These are phyloP conservation scores for Acrocephalus scirpaceus DNA, from an alignment of 2,797 vertebrate species.

Conservation along the genomic window DNA sequence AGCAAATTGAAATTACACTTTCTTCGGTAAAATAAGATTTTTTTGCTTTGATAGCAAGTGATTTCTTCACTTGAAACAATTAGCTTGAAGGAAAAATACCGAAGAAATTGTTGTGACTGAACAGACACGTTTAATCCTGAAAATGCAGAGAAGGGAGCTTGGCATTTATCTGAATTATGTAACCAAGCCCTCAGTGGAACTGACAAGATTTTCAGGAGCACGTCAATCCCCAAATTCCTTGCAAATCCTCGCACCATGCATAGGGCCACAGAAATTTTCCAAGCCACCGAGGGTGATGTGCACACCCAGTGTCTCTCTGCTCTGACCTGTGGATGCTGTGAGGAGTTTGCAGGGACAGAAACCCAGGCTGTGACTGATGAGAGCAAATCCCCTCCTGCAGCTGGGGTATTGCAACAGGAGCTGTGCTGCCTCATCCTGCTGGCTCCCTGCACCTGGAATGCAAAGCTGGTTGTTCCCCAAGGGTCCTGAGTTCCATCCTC, in stretches of 20 bases:
- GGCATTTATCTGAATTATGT: constrained; percentile 61
- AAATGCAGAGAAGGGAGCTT: constrained; percentile 23
- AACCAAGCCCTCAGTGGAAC: constrained; percentile 50
- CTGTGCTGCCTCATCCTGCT: rapidly evolving
- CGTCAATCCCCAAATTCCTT: neutral
- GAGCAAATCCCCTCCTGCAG: neutral
- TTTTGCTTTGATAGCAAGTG: neutral
- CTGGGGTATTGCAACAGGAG: neutral
- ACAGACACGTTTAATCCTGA: constrained; percentile 33
- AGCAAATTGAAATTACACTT: neutral
- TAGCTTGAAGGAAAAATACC: neutral
- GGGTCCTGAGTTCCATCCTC: neutral
- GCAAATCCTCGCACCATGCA: neutral
- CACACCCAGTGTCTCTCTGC: rapidly evolving
- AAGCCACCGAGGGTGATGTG: neutral
- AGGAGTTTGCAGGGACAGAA: neutral
- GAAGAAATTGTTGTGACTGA: neutral
- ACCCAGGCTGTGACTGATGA: neutral
- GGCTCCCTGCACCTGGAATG: neutral
- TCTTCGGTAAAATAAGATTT: neutral
- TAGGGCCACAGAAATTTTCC: neutral
- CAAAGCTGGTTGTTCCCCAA: neutral
- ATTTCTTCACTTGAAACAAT: constrained; percentile 9
- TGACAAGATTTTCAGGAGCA: constrained; percentile 50
- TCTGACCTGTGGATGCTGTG: neutral